Conservation (phyloP, 37 sponge, comb jelly and placozoan genomes). For the Bolinopsis microptera region DNA sequence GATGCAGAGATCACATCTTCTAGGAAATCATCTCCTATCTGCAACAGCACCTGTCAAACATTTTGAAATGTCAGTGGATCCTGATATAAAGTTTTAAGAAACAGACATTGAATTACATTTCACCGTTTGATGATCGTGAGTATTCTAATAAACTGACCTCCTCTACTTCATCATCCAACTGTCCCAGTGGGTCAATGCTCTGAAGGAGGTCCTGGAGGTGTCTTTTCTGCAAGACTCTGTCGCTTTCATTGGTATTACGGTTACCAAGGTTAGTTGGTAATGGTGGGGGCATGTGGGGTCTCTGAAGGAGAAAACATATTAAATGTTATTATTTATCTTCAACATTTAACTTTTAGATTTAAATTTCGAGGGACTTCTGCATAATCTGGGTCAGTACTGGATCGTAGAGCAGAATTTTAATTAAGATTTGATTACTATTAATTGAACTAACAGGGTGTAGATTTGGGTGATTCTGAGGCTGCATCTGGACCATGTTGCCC, state of each 20-base stretch:
- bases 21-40: slow-evolving; percentile 65
- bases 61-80: not conserved
- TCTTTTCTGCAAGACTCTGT: slow-evolving; percentile 47
- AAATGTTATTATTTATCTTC: no score
- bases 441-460: not conserved
- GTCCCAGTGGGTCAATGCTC: slow-evolving; percentile 52
- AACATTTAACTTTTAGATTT: no score
- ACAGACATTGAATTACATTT: no score
- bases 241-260: not conserved
- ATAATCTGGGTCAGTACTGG: no score
- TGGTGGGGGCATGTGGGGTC: slow-evolving; percentile 29
- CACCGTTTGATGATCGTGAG: no score
- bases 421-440: not conserved
- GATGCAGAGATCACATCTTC: slow-evolving; percentile 42
- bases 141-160: no score
- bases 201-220: slow-evolving; percentile 42
- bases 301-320: not conserved
- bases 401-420: no score
- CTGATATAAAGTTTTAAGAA: not conserved
- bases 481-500: slow-evolving; percentile 35
- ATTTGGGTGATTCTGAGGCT: slow-evolving; percentile 5
- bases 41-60: not conserved
- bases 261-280: slow-evolving; percentile 3
- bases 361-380: no score
- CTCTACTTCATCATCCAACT: slow-evolving; percentile 61